Percentiles rank a stretch among this genome's conserved stretches.
Evolutionary conservation across 2,888 invertebrate genomes (phyloP).

Genomic region (Syrphus vitripennis): DNA sequence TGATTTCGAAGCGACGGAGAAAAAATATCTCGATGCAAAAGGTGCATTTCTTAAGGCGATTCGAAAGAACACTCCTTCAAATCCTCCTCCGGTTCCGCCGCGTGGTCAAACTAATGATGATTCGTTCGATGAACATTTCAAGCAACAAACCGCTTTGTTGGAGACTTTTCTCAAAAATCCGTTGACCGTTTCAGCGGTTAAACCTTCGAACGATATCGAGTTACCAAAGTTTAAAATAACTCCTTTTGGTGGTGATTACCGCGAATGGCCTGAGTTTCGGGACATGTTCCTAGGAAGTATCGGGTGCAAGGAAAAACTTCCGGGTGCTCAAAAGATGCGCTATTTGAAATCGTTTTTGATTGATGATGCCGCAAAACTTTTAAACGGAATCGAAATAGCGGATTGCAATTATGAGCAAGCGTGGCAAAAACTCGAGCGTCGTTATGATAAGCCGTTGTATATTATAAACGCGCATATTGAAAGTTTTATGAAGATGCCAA

Average conservation of each 20-base stretch:
- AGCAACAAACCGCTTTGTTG: background rate
- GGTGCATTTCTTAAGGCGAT: background rate
- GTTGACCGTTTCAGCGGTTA: too few relatives aligned
- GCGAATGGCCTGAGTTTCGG: too few relatives aligned
- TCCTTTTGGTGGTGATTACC: too few relatives aligned
- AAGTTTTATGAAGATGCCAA: background rate
- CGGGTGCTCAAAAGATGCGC: too few relatives aligned
- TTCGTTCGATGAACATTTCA: background rate
- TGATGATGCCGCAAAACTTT: too few relatives aligned
- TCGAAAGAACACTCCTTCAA: background rate
- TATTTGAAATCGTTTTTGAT: too few relatives aligned
- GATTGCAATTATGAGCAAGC: slow-evolving; percentile 15
- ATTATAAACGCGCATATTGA: background rate
- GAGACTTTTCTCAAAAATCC: background rate
- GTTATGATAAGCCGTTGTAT: background rate
- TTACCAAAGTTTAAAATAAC: background rate
- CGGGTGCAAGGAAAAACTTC: too few relatives aligned
- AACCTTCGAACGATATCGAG: too few relatives aligned
- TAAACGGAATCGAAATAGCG: background rate
- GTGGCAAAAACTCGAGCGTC: slow-evolving; percentile 11
- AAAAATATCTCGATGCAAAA: slow-evolving; percentile 4
- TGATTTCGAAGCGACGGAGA: background rate
- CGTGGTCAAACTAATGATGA: background rate
- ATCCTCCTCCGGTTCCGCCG: background rate
- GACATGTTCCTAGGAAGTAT: too few relatives aligned